Evolutionary conservation across 2,113 vertebrate species (phyloP).

Genomic region (Anarrhichthys ocellatus): DNA sequence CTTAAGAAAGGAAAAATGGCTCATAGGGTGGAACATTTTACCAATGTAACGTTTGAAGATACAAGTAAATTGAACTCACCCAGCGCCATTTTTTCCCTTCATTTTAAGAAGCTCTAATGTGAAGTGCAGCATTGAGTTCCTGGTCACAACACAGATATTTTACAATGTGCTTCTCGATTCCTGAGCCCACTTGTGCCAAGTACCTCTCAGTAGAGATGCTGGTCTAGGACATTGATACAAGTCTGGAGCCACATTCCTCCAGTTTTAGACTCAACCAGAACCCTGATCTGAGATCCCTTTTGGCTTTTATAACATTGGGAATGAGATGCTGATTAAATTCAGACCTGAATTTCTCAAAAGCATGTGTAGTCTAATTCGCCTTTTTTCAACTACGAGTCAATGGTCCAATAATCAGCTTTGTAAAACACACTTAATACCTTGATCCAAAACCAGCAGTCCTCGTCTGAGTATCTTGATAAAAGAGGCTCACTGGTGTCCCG

Average conservation of each 20-base stretch:
- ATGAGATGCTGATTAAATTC: background rate
- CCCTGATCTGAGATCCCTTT: background rate
- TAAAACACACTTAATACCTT: background rate
- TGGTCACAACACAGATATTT: slow-evolving; percentile 49
- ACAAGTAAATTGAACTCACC: slow-evolving; percentile 3
- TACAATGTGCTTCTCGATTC: slow-evolving; percentile 40
- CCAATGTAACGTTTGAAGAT: background rate
- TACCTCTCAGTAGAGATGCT: slow-evolving; percentile 45
- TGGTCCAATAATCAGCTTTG: background rate
- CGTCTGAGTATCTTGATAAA: slow-evolving; percentile 31
- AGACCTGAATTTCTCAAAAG: background rate
- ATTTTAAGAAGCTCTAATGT: slow-evolving; percentile 38
- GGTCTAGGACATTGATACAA: slow-evolving; percentile 18
- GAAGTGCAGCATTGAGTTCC: slow-evolving; percentile 32
- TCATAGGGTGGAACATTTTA: background rate
- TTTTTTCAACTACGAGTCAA: background rate
- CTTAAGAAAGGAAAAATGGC: background rate
- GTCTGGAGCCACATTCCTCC: slow-evolving; percentile 3
- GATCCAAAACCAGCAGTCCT: slow-evolving; percentile 51
- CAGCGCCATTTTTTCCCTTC: background rate
- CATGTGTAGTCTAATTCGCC: background rate
- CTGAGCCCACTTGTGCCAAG: slow-evolving; percentile 27
- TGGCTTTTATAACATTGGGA: slow-evolving; percentile 12
- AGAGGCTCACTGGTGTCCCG: slow-evolving; percentile 9
- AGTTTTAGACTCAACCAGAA: background rate